phyloP scores from a whole-genome alignment of 2,888 invertebrate genomes.

The Argyresthia albistria region DNA sequence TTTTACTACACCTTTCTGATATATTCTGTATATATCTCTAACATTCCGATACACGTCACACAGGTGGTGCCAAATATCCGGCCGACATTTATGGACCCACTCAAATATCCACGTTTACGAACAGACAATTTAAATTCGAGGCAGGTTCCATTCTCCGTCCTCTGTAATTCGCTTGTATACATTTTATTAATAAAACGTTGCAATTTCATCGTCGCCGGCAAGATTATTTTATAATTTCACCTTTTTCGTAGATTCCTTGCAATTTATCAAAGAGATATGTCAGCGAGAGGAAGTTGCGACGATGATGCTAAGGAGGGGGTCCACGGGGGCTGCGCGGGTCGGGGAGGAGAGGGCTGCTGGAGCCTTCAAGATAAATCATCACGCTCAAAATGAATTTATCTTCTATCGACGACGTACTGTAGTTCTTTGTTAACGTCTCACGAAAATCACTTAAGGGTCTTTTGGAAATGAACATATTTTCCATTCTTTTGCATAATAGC shows the following conservation, averaged over 20 bases:
- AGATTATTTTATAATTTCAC: conserved; percentile 32
- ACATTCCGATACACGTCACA: background rate
- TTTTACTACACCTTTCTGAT: too few relatives aligned
- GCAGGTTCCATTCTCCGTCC: background rate
- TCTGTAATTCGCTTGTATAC: background rate
- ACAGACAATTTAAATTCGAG: background rate
- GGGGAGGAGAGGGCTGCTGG: background rate
- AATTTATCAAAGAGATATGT: conserved; percentile 57
- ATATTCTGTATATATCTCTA: too few relatives aligned
- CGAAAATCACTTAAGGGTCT: background rate
- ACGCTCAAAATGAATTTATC: conserved; percentile 46
- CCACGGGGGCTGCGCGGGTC: background rate
- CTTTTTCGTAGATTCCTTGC: conserved; percentile 41
- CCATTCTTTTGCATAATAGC: too few relatives aligned
- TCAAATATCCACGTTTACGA: background rate
- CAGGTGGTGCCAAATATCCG: background rate
- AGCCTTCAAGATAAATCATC: conserved; percentile 46
- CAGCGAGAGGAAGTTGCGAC: conserved; percentile 32
- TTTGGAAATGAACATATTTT: too few relatives aligned
- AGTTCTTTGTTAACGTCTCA: conserved; percentile 25
- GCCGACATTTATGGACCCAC: background rate
- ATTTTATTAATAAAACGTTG: background rate
- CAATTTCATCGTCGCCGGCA: background rate
- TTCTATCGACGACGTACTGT: conserved; percentile 31
- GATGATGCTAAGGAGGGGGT: conserved; percentile 39